Evolutionary conservation across 2,797 vertebrate genomes (phyloP).

Genomic region (Rhinichthys osculus): DNA sequence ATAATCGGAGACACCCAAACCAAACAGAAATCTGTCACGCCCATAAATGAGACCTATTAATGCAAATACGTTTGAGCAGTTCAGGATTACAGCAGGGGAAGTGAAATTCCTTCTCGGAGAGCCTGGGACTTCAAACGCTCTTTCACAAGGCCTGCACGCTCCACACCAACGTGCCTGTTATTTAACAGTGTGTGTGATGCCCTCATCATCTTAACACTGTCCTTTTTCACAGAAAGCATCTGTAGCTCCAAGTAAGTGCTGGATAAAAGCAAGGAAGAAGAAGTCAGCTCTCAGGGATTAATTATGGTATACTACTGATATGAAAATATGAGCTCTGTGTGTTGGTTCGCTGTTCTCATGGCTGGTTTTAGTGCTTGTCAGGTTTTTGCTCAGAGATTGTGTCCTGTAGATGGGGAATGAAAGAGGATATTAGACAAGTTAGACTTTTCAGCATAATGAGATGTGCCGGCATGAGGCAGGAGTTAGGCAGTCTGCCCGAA

Average conservation of each 20-base stretch:
- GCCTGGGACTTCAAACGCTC: conserved; percentile 44
- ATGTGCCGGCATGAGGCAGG: neutral
- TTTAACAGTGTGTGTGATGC: conserved; percentile 48
- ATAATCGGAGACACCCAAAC: conserved; percentile 53
- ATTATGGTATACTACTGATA: conserved; percentile 56
- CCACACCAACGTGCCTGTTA: conserved; percentile 51
- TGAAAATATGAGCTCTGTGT: conserved; percentile 46
- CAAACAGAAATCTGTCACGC: conserved; percentile 59
- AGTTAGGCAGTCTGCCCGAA: neutral
- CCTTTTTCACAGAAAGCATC: conserved; percentile 51
- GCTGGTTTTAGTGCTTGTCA: conserved; percentile 33
- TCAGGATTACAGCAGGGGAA: conserved; percentile 44
- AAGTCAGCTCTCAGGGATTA: conserved; percentile 57
- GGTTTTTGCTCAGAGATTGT: conserved; percentile 24
- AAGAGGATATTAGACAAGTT: conserved; percentile 45
- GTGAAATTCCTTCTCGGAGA: conserved; percentile 49
- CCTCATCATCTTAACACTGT: conserved; percentile 48
- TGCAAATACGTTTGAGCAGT: conserved; percentile 55
- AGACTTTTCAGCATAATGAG: conserved; percentile 17
- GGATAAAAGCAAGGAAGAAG: conserved; percentile 36
- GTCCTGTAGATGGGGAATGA: conserved; percentile 29
- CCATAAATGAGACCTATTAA: conserved; percentile 54
- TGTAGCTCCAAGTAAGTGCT: conserved; percentile 51
- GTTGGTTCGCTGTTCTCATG: conserved; percentile 25
- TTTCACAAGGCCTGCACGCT: conserved; percentile 28